Evolutionary conservation across 2,797 vertebrate genomes (phyloP).

Genomic region (Scleropages formosus): DNA sequence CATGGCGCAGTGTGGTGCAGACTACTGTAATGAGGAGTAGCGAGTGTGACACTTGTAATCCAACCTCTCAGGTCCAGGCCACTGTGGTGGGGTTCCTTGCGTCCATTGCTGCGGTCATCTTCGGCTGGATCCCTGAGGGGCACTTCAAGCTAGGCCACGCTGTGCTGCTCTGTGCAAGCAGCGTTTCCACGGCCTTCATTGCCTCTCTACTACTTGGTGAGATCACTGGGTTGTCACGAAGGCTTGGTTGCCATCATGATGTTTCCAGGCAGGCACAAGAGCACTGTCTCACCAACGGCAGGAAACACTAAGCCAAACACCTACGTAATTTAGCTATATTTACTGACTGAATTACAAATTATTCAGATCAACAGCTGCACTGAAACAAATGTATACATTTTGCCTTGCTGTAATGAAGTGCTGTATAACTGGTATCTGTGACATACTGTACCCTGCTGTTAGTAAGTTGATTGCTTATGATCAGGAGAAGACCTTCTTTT

Average conservation of each 20-base stretch:
- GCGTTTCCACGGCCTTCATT: slow-evolving; percentile 94
- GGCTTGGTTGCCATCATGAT: neutral
- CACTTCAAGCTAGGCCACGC: slow-evolving; percentile 87
- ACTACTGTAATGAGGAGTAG: no score
- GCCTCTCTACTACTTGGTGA: slow-evolving; percentile 90
- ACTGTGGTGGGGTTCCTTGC: slow-evolving; percentile 97
- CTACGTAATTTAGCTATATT: no score
- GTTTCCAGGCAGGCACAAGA: slow-evolving; percentile 8
- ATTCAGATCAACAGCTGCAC: no score
- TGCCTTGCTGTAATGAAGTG: neutral
- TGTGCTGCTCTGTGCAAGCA: slow-evolving; percentile 92
- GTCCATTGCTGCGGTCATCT: slow-evolving; percentile 91
- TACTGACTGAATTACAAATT: no score
- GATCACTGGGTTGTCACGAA: slow-evolving; percentile 29
- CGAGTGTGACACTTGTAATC: no score
- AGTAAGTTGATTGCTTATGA: no score
- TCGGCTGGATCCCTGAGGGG: slow-evolving; percentile 96
- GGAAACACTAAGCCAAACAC: no score
- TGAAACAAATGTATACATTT: neutral
- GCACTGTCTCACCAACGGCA: neutral
- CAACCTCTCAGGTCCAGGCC: slow-evolving; percentile 84
- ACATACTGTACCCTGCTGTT: neutral
- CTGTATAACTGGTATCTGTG: no score
- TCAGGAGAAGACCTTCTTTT: neutral
- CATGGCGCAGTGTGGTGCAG: no score